Percentiles rank a stretch among this genome's conserved stretches.
Conservation (phyloP, 1,140 invertebrate genomes). For the Diorhabda elongata region DNA sequence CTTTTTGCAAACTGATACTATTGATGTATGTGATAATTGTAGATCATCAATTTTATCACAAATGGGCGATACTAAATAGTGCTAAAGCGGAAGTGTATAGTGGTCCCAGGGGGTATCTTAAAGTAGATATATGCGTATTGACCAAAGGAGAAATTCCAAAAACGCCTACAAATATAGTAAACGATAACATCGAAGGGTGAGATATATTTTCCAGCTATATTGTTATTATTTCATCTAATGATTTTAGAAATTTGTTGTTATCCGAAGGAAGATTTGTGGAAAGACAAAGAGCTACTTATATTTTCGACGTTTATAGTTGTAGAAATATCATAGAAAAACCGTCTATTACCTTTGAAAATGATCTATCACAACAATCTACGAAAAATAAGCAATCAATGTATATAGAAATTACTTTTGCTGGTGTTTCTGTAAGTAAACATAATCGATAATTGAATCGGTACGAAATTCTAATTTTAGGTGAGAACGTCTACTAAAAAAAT, state of each 20-base stretch:
- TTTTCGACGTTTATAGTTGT: slow-evolving; percentile 62
- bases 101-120: slow-evolving; percentile 69
- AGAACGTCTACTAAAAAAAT: slow-evolving; percentile 46
- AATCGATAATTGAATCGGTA: background rate
- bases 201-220: slow-evolving; percentile 22
- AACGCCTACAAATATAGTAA: slow-evolving; percentile 57
- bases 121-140: slow-evolving; percentile 69
- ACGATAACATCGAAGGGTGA: slow-evolving; percentile 74
- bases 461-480: slow-evolving; percentile 35
- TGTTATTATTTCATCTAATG: background rate
- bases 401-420: slow-evolving; percentile 48
- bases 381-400: slow-evolving; percentile 17
- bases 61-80: slow-evolving; percentile 72
- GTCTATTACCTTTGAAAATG: slow-evolving; percentile 55
- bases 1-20: no score
- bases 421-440: slow-evolving; percentile 42
- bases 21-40: background rate
- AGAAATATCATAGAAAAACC: slow-evolving; percentile 60
- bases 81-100: slow-evolving; percentile 57
- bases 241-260: slow-evolving; percentile 64
- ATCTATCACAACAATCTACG: slow-evolving; percentile 50
- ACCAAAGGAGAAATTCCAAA: slow-evolving; percentile 63
- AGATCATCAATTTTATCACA: slow-evolving; percentile 77
- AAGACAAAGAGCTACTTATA: slow-evolving; percentile 59
- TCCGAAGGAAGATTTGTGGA: slow-evolving; percentile 58